Evolutionary conservation across 2,113 vertebrate genomes (phyloP).

Genomic region (Barbus barbus): DNA sequence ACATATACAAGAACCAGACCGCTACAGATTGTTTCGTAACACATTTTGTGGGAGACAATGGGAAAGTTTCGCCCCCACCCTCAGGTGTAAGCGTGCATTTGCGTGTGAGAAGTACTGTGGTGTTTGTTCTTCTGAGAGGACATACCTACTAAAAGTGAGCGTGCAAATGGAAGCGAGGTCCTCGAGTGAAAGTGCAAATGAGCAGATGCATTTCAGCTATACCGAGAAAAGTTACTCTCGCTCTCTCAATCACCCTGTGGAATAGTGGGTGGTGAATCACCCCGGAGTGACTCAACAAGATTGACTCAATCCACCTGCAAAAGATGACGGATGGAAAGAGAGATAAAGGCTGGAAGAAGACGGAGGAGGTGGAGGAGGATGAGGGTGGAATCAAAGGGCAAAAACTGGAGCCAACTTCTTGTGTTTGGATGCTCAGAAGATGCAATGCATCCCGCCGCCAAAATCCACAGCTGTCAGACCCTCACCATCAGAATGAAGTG

Average conservation of each 20-base stretch:
- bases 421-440: slow-evolving; percentile 44
- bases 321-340: slow-evolving; percentile 39
- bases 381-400: slow-evolving; percentile 55
- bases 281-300: slow-evolving; percentile 48
- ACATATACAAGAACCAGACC: neutral
- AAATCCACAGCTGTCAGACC: slow-evolving; percentile 44
- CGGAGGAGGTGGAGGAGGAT: slow-evolving; percentile 1
- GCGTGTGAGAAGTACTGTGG: neutral
- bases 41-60: neutral
- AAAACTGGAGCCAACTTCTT: slow-evolving; percentile 45
- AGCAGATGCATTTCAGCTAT: slow-evolving; percentile 27
- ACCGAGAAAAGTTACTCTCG: slow-evolving; percentile 41
- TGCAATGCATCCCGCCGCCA: slow-evolving; percentile 16
- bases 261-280: slow-evolving; percentile 31
- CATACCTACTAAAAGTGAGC: neutral
- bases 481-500: slow-evolving; percentile 1
- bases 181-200: slow-evolving; percentile 18
- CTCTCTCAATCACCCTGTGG: neutral
- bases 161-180: slow-evolving; percentile 21
- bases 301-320: slow-evolving; percentile 57
- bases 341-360: slow-evolving; percentile 2
- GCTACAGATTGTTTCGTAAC: neutral
- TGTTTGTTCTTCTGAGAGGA: neutral
- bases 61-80: neutral
- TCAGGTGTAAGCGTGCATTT: neutral